Percentiles rank a stretch among this genome's conserved stretches.
phyloP scores from a whole-genome alignment of 2,888 invertebrate genomes.

The Acheta domesticus region DNA sequence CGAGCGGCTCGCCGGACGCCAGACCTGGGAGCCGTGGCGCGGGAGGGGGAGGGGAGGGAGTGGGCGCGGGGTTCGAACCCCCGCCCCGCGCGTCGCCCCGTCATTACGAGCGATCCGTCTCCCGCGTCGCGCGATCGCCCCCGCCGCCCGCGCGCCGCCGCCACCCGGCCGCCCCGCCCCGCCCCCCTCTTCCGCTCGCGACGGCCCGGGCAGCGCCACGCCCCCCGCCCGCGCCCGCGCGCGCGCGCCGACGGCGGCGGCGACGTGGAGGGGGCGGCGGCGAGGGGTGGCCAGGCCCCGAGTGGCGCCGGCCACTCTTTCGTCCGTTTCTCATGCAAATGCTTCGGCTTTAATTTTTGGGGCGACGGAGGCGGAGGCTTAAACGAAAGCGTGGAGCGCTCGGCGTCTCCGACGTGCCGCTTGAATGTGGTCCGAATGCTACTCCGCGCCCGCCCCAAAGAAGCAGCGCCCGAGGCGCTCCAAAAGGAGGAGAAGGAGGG shows the following conservation, averaged over 20 bases:
- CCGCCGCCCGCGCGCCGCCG: neutral
- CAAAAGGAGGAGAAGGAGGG: neutral
- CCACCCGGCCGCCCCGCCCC: neutral
- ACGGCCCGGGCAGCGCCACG: neutral
- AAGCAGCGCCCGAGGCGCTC: neutral
- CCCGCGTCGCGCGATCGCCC: neutral
- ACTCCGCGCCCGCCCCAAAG: neutral
- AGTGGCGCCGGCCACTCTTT: neutral
- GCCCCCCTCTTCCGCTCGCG: neutral
- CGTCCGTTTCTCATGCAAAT: neutral
- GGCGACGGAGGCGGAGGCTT: neutral
- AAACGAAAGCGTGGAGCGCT: neutral
- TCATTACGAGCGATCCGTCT: neutral
- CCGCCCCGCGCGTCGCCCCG: neutral
- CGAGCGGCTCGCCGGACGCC: neutral
- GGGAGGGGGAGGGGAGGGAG: neutral
- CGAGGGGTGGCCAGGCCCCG: neutral
- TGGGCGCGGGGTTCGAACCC: slow-evolving; percentile 2
- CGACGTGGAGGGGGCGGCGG: neutral
- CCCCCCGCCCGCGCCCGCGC: neutral
- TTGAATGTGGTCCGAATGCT: neutral
- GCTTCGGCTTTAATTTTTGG: slow-evolving; percentile 9
- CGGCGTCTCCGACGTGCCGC: neutral
- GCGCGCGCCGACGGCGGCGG: neutral
- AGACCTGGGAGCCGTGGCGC: neutral